Evolutionary conservation across 2,888 invertebrate species (phyloP), one percentile per base, ranked within the genome.

Genomic region (Pheosia gnoma): DNA sequence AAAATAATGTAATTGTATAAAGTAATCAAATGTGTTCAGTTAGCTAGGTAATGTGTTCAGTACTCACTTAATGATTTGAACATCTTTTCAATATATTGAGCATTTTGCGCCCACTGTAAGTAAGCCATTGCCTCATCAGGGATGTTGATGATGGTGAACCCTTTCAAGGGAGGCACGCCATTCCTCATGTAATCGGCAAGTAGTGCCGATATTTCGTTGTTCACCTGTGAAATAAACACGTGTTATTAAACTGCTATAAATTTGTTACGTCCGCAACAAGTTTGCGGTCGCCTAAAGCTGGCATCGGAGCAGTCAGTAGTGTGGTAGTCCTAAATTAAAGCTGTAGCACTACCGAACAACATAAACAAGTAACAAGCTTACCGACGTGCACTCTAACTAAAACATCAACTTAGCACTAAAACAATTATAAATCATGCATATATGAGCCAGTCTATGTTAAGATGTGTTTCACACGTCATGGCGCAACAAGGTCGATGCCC

Each of bases 31-130:
- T 25, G 25, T 25, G 2, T 25, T 25, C 25, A 25, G 25, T 0
- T n/a, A n/a, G n/a, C n/a, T n/a, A n/a, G n/a, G 37, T 39, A 45
- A 10, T 11, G 52, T 45, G 47, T 59, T 39, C 58, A 57, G 58
- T 64, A 89, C 88, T 88, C 73, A 90, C 90, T 68, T 67, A 79
- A 80, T 71, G 77, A 77, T 45, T 83, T 79, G 59, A 69, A 79
- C 9, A 79, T 71, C 0, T 81, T 75, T 36, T 82, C 81, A 0
- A 88, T 68, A 63, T 86, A 82, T 0, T 60, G 45, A 0, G 74
- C 62, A 0, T 65, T 66, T 59, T 83, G 82, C 0, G 89, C 84
- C 89, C 88, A 87, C 9, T 70, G 37, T 1, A 90, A 70, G 59
- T 77, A 84, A 0, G 77, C 75, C 25, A 81, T 76, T 0, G 86